A percentile compares a stretch with the other conserved stretches of the same genome.
phyloP scores from a whole-genome alignment of 2,888 invertebrate genomes.

The Tortricodes alternella region DNA sequence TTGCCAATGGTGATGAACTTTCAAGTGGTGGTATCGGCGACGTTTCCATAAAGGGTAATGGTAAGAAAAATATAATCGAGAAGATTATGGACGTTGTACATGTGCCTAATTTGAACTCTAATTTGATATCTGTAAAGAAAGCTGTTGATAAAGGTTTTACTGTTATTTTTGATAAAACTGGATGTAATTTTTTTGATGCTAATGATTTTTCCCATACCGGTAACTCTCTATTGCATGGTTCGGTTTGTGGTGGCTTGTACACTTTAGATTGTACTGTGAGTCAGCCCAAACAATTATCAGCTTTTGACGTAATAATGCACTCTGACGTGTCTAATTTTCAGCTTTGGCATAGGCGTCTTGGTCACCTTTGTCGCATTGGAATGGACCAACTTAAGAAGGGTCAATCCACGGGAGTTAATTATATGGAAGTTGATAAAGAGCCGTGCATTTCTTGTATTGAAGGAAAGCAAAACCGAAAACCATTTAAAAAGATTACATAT shows the following conservation, averaged over 20 bases:
- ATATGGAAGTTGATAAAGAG: no score
- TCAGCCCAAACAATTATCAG: background rate
- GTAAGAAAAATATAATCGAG: background rate
- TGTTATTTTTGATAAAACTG: no score
- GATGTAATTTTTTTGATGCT: background rate
- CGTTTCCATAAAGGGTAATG: conserved; percentile 11
- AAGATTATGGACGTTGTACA: no score
- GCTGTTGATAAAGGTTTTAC: background rate
- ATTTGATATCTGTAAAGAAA: no score
- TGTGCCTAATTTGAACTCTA: background rate
- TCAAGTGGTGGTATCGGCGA: conserved; percentile 1
- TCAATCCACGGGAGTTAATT: no score
- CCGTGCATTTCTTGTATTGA: no score
- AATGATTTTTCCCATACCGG: background rate
- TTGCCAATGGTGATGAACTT: conserved; percentile 9
- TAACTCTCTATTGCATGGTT: background rate
- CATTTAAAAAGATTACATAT: no score
- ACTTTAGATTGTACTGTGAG: background rate
- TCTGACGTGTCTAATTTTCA: background rate
- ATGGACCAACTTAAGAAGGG: no score
- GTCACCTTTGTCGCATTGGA: no score
- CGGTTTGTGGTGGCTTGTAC: background rate
- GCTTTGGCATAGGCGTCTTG: background rate
- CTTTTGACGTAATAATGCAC: background rate
- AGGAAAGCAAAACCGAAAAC: no score